Conservation (phyloP, 2,797 vertebrate species). For the Pyrocephalus nanus region DNA sequence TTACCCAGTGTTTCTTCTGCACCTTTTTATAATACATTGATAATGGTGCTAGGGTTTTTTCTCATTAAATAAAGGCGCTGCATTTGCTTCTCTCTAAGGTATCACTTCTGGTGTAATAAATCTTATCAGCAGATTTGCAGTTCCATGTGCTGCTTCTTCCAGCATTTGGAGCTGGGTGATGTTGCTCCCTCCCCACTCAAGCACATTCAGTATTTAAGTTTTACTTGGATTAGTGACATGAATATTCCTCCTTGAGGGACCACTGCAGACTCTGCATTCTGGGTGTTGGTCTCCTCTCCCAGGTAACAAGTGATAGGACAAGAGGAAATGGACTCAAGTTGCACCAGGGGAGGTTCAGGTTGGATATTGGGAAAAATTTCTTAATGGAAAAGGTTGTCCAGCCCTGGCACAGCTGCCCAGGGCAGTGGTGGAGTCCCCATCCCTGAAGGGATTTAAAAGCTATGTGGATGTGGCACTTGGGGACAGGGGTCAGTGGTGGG, state of each 20-base stretch:
- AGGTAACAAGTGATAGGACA: not conserved
- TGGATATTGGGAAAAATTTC: not conserved
- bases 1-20: not conserved
- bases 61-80: not conserved
- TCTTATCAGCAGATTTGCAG: not conserved
- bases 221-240: not conserved
- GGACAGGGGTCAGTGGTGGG: accelerated
- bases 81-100: not conserved
- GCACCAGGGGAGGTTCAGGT: not conserved
- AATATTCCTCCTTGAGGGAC: not conserved
- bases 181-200: not conserved
- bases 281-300: not conserved
- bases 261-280: not conserved
- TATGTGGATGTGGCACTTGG: accelerated
- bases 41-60: not conserved
- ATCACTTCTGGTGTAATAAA: not conserved
- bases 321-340: not conserved
- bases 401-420: not conserved
- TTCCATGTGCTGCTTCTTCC: not conserved
- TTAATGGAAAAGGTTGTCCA: not conserved
- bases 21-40: not conserved
- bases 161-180: not conserved
- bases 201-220: not conserved
- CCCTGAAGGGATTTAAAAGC: not conserved
- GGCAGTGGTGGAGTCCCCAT: accelerated